Evolutionary conservation across 2,888 invertebrate species (phyloP).

Genomic region (Athripsodes cinereus): DNA sequence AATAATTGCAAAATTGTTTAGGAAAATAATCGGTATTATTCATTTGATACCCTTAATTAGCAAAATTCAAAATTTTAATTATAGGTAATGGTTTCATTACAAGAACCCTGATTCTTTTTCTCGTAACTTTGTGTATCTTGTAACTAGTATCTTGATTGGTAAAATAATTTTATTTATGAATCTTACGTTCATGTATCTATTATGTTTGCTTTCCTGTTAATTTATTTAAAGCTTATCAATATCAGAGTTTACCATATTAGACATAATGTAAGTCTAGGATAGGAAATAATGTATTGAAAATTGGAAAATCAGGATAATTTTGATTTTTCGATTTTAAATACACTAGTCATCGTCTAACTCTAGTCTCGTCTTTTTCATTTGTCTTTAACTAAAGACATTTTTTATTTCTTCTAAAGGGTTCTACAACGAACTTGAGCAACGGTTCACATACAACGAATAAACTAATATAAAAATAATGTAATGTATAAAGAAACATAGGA

Average conservation of each 20-base stretch:
- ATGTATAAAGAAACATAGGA: conserved; percentile 21
- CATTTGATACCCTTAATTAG: background rate
- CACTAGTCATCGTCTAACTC: conserved; percentile 18
- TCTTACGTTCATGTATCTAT: background rate
- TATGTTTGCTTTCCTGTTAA: background rate
- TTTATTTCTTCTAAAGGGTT: conserved; percentile 29
- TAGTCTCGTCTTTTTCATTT: conserved; percentile 18
- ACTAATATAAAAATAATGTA: conserved; percentile 27
- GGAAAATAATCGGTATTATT: background rate
- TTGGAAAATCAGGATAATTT: background rate
- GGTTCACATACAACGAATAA: conserved; percentile 54
- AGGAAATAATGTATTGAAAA: background rate
- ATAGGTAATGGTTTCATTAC: background rate
- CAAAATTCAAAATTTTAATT: background rate
- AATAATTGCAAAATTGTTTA: background rate
- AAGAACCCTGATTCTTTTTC: conserved; percentile 1
- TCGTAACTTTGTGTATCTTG: background rate
- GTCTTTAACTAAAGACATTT: conserved; percentile 24
- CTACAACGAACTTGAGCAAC: conserved; percentile 45
- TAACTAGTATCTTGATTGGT: too few relatives aligned
- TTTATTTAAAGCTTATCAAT: background rate
- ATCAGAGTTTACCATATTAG: background rate
- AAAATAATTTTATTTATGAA: too few relatives aligned
- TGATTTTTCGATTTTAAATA: background rate
- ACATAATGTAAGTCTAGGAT: background rate